Conservation (phyloP, 2,888 invertebrate species). For the Ormia ochracea region DNA sequence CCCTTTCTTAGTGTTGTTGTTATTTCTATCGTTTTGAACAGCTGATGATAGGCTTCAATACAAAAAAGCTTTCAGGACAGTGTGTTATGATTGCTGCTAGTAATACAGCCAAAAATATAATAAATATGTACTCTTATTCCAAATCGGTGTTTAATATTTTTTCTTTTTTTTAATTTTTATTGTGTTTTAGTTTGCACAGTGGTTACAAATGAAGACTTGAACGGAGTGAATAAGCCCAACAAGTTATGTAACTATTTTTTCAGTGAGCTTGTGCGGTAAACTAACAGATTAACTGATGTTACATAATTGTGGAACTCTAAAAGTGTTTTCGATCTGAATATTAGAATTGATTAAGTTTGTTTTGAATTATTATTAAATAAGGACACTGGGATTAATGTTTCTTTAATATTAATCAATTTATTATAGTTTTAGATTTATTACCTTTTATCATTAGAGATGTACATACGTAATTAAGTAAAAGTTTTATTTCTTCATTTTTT, state of each 20-base stretch:
- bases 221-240: not conserved
- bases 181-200: not conserved
- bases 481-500: conserved; percentile 18
- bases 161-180: conserved; percentile 2
- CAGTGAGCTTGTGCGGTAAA: not conserved
- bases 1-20: no score
- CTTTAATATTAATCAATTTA: not conserved
- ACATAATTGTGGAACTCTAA: not conserved
- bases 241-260: conserved; percentile 20
- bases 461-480: not conserved
- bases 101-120: not conserved
- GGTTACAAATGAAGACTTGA: not conserved
- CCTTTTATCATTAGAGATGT: conserved; percentile 7
- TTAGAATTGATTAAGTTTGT: conserved; percentile 15
- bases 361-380: conserved; percentile 25
- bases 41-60: no score
- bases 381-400: conserved; percentile 55
- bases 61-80: no score
- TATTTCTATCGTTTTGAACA: no score
- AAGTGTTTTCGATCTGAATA: not conserved
- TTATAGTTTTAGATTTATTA: not conserved
- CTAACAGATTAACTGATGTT: not conserved
- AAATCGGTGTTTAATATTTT: no score
- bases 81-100: no score
- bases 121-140: conserved; percentile 3